A percentile compares a stretch with the other conserved stretches of the same genome.
These are phyloP conservation scores for Bambusicola thoracicus DNA, from an alignment of 2,113 vertebrate genomes.

Conservation along the genomic window DNA sequence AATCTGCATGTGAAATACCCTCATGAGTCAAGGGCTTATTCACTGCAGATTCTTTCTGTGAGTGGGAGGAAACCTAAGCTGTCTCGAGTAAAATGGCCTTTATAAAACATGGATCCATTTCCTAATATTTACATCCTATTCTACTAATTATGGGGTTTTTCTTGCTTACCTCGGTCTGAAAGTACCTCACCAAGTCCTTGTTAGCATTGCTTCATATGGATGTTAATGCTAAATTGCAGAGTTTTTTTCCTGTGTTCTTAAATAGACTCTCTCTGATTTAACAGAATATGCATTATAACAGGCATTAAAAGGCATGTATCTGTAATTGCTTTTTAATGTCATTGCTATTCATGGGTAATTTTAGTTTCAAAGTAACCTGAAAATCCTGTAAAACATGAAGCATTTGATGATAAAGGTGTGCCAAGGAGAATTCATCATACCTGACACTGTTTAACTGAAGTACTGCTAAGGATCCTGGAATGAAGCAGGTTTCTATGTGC, in stretches of 20 bases:
- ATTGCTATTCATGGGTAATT: slow-evolving; percentile 4
- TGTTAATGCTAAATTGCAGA: neutral
- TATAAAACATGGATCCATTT: slow-evolving; percentile 49
- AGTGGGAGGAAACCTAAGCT: slow-evolving; percentile 51
- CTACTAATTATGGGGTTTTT: neutral
- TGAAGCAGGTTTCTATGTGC: neutral
- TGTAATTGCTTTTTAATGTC: slow-evolving; percentile 45
- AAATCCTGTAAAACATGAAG: slow-evolving; percentile 15
- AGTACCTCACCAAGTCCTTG: neutral
- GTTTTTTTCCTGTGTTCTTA: slow-evolving; percentile 18
- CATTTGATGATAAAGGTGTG: neutral
- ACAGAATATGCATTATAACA: neutral
- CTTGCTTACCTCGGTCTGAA: neutral
- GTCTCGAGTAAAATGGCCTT: slow-evolving; percentile 13
- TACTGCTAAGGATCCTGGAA: neutral
- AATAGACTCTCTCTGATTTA: slow-evolving; percentile 38
- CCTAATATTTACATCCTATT: slow-evolving; percentile 40
- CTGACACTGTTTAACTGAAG: neutral
- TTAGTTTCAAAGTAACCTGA: slow-evolving; percentile 15
- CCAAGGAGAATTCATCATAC: neutral
- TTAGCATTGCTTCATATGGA: neutral
- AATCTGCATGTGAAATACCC: slow-evolving; percentile 53
- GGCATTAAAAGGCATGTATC: slow-evolving; percentile 43
- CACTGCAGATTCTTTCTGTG: slow-evolving; percentile 3
- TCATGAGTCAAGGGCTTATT: slow-evolving; percentile 29